Evolutionary conservation across 2,797 vertebrate species (phyloP), one percentile per base, ranked within the genome.

Genomic region (Molossus molossus): DNA sequence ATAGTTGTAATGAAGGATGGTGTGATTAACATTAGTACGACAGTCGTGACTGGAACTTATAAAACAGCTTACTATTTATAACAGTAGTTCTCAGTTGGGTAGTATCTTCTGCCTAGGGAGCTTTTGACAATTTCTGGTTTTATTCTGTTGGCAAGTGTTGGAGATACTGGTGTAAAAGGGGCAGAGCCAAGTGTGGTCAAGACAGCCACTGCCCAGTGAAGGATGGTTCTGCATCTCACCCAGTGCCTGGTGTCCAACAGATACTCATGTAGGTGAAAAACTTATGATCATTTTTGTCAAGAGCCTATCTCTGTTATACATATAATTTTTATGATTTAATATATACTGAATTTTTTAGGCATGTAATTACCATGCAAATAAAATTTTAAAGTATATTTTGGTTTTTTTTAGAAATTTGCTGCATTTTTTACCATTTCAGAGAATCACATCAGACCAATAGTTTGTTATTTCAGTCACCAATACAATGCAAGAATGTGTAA

Each of bases 321-420:
- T 15, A 11, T 33, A 11, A 64, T 25, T 86, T 69, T 58, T 64
- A 53, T 67, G 58, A 64, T 45, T 85, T 87, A 62, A 53, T 45
- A 29, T 5, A 40, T 1, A 73, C 13, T 70, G 15, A 70, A 8
- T 21, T 77, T 86, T 91, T 83, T 23, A 90, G 40, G 20, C 21
- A 33, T 62, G 3, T 20, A 77, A 14, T 60, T 58, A 50, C 3
- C 23, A 57, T 72, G 11, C 13, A 72, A 94, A 33, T 92, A 15
- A 70, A 79, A 82, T 70, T 60, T 9, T 76, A 81, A 84, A 73
- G 33, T 86, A 1, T 10, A 29, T 80, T 90, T 65, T 94, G 27
- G 72, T 77, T 84, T 75, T 33, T 33, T 9, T 94, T 48, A 80
- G 50, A 96, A 75, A 70, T 40, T 45, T 77, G 15, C 57, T 57